Evolutionary conservation across 2,888 invertebrate species (phyloP), one percentile per base, ranked within the genome.

Genomic region (Argynnis bischoffii): DNA sequence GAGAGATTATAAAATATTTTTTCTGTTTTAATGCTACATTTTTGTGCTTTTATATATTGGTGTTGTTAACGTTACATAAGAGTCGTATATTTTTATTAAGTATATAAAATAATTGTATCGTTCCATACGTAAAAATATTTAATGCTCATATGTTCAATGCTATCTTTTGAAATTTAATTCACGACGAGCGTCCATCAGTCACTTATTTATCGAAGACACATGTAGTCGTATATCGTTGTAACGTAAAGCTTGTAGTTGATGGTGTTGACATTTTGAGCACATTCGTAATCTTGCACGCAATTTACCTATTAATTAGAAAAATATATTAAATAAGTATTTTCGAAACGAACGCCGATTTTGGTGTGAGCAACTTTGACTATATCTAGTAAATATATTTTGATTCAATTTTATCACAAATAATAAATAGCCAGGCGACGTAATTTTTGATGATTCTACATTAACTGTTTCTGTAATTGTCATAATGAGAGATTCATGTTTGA

Each of bases 361-460:
- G 66, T 63, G 66, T 50, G 50, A 59, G 47, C 54, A 31, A 65
- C 46, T 50, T 71, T 48, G n/a, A 69, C 61, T 64, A 60, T 16
- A 66, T 48, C 66, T 57, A 46, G 48, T 61, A 53, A 61, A 53
- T 56, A 65, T 50, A 54, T 69, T 67, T 64, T 64, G 61, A 66
- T 60, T 60, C 41, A 64, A 67, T 64, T 64, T 61, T 56, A 51
- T 53, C 56, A 67, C 18, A 64, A 41, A 59, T 56, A 55, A 60
- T 56, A 63, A 50, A 66, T 53, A 55, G 63, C 53, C 14, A 66
- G 48, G 46, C 41, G 41, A 63, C 50, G 59, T 72, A 72, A 66
- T 72, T 72, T 72, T 72, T 51, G 72, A 72, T 56, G 53, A 54
- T 66, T 72, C 66, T 72, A 69, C 72, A 71, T 57, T 55, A 59